phyloP scores from a whole-genome alignment of 1,140 invertebrate species.

The Cryptotermes secundus region DNA sequence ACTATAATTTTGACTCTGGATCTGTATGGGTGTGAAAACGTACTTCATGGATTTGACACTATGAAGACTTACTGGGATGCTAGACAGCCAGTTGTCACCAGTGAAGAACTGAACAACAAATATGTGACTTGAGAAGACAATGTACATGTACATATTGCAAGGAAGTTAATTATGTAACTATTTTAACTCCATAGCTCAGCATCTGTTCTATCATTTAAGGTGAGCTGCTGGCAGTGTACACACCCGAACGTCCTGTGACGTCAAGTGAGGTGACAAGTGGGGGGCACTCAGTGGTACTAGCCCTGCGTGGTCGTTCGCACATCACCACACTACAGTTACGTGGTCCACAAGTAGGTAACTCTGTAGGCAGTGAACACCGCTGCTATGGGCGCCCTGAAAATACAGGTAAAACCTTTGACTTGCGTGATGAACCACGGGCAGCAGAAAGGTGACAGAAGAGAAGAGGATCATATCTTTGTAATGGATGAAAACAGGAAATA shows the following conservation, averaged over 20 bases:
- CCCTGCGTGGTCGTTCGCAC: conserved; percentile 58
- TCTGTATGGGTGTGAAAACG: too few species aligned
- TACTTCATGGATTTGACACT: neutral
- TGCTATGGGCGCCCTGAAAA: conserved; percentile 41
- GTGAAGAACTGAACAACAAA: too few species aligned
- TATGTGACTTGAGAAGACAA: too few species aligned
- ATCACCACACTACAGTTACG: conserved; percentile 64
- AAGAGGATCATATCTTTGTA: neutral
- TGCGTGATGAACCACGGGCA: conserved; percentile 30
- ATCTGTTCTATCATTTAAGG: conserved; percentile 36
- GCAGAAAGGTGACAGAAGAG: conserved; percentile 37
- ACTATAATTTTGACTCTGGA: too few species aligned
- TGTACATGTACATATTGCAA: too few species aligned
- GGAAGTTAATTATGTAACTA: too few species aligned
- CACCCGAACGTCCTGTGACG: conserved; percentile 68
- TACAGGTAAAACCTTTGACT: conserved; percentile 45
- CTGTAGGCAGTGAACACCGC: conserved; percentile 44
- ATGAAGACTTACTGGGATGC: neutral
- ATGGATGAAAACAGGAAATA: neutral
- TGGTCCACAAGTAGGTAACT: conserved; percentile 51
- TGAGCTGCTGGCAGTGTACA: conserved; percentile 78
- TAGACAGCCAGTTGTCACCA: neutral
- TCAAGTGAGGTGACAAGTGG: conserved; percentile 73
- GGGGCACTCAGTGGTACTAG: conserved; percentile 70
- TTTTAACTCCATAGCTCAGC: too few species aligned